Conservation (phyloP, 1,140 invertebrate genomes). For the Heliothis subflexa region DNA sequence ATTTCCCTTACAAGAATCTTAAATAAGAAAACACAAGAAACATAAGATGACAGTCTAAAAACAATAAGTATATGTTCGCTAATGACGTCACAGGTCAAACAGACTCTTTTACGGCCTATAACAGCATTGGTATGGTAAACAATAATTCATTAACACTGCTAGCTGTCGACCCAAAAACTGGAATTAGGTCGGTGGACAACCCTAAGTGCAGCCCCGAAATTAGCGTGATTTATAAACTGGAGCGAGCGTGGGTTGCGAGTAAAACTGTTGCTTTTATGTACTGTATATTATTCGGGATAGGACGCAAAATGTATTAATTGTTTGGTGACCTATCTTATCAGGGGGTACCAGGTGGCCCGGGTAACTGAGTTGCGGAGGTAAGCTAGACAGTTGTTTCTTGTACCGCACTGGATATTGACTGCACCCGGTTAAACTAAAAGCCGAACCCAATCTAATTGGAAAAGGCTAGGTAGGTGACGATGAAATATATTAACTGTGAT, state of each 20-base stretch:
- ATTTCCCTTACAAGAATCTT: not conserved
- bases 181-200: constrained; percentile 65
- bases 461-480: too few species aligned
- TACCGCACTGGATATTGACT: too few species aligned
- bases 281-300: too few species aligned
- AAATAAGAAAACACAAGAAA: not conserved
- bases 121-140: constrained; percentile 67
- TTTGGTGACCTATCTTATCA: too few species aligned
- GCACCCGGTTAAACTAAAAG: too few species aligned
- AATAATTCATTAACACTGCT: constrained; percentile 71
- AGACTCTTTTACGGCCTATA: constrained; percentile 62
- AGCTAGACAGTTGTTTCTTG: too few species aligned
- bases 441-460: too few species aligned
- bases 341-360: too few species aligned
- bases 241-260: constrained; percentile 5
- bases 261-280: constrained; percentile 20
- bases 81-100: constrained; percentile 33
- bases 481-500: too few species aligned
- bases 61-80: not conserved
- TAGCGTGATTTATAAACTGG: constrained; percentile 39
- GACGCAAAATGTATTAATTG: too few species aligned
- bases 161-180: constrained; percentile 69
- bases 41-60: not conserved
- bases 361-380: too few species aligned
- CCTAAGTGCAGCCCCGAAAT: constrained; percentile 44